phyloP scores from a whole-genome alignment of 2,888 invertebrate genomes.

The Thymelicus lineola region DNA sequence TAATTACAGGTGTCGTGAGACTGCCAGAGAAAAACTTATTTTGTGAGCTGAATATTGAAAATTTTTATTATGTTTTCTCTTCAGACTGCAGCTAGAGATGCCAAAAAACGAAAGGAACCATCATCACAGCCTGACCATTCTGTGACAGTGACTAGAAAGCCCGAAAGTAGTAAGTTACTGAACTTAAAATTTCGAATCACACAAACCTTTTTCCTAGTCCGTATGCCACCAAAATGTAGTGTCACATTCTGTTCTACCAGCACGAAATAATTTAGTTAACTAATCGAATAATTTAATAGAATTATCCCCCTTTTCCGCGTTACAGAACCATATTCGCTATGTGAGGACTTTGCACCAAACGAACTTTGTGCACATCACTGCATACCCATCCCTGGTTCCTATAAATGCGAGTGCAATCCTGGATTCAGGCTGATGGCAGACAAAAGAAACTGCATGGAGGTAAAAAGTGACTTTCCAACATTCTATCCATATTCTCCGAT shows the following conservation, averaged over 20 bases:
- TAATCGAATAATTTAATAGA: too few relatives aligned
- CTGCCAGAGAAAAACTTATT: too few relatives aligned
- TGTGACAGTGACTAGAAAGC: constrained; percentile 30
- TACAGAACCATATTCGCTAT: constrained; percentile 63
- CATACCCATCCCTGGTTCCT: constrained; percentile 89
- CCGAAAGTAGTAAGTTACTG: constrained; percentile 38
- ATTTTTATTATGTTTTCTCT: neutral
- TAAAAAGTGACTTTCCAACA: constrained; percentile 39
- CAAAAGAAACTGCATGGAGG: constrained; percentile 87
- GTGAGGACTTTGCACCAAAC: constrained; percentile 77
- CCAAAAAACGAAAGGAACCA: constrained; percentile 10
- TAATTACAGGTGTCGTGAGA: too few relatives aligned
- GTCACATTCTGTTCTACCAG: neutral
- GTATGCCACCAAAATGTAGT: too few relatives aligned
- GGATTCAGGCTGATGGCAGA: constrained; percentile 89
- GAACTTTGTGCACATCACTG: constrained; percentile 92
- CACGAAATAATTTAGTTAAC: too few relatives aligned
- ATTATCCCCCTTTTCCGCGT: constrained; percentile 2
- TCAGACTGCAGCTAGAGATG: constrained; percentile 35
- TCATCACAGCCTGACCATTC: neutral
- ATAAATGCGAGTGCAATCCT: constrained; percentile 88
- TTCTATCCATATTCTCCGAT: too few relatives aligned
- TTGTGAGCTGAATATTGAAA: too few relatives aligned
- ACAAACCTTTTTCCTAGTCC: neutral
- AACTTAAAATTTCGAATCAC: neutral